A percentile compares a stretch with the other conserved stretches of the same genome.
Conservation (phyloP, 1,140 invertebrate genomes). For the Drosophila nannoptera region DNA sequence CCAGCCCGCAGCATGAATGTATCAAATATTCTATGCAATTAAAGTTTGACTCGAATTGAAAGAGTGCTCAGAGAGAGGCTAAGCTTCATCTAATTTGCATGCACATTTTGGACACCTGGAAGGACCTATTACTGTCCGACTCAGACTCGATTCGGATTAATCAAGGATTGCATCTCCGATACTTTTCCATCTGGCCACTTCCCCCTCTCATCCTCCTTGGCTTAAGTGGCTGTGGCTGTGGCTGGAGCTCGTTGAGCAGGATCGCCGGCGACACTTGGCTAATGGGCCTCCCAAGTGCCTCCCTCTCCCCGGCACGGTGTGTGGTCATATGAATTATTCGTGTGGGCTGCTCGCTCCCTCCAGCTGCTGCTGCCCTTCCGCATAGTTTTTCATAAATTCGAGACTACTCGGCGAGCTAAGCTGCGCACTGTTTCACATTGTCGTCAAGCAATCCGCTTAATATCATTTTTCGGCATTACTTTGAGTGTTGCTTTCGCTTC, state of each 20-base stretch:
- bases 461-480: constrained; percentile 75
- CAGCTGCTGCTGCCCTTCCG: constrained; percentile 11
- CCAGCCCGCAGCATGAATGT: constrained; percentile 3
- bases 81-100: too few relatives aligned
- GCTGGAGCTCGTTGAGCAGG: constrained; percentile 23
- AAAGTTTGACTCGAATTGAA: too few relatives aligned
- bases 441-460: constrained; percentile 64
- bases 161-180: too few relatives aligned
- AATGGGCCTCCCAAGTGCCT: constrained; percentile 54
- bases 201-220: too few relatives aligned
- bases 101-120: too few relatives aligned
- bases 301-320: too few relatives aligned
- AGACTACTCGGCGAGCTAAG: constrained; percentile 31
- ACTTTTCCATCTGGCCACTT: too few relatives aligned
- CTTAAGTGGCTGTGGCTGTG: constrained; percentile 1
- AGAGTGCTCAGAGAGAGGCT: too few relatives aligned
- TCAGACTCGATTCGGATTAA: too few relatives aligned
- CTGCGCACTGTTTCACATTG: constrained; percentile 5
- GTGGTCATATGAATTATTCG: constrained; percentile 54
- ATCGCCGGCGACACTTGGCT: constrained; percentile 50
- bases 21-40: constrained; percentile 7
- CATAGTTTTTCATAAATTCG: constrained; percentile 65
- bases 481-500: constrained; percentile 42
- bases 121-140: too few relatives aligned
- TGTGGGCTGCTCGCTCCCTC: constrained; percentile 27